Evolutionary conservation across 2,888 invertebrate genomes (phyloP).

Genomic region (Drosophila dives): DNA sequence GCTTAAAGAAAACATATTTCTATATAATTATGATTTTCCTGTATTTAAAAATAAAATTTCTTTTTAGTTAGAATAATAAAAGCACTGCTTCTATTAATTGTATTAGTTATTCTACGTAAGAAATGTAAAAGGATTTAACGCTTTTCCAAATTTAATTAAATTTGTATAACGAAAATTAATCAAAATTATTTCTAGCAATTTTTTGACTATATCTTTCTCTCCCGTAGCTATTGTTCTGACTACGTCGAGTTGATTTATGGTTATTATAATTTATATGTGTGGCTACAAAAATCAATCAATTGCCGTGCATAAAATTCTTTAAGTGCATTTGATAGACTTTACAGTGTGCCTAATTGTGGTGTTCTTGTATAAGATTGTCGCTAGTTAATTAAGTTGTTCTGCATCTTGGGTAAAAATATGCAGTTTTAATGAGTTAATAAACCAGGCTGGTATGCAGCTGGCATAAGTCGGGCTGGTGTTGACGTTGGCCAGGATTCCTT

Average conservation of each 20-base stretch:
- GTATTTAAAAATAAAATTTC: neutral
- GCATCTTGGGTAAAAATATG: slow-evolving; percentile 70
- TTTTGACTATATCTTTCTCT: neutral
- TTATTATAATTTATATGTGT: neutral
- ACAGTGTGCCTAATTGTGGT: slow-evolving; percentile 42
- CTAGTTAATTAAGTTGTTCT: slow-evolving; percentile 54
- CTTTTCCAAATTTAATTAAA: neutral
- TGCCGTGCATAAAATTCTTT: neutral
- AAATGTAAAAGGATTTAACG: neutral
- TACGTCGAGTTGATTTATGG: neutral
- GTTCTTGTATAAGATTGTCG: slow-evolving; percentile 21
- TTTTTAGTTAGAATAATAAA: neutral
- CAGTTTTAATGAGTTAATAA: slow-evolving; percentile 80
- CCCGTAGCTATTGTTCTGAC: neutral
- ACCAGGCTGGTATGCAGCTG: slow-evolving; percentile 59
- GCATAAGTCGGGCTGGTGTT: slow-evolving; percentile 19
- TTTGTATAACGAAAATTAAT: neutral
- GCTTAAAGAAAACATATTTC: neutral
- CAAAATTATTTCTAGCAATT: neutral
- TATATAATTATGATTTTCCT: neutral
- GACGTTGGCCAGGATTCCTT: slow-evolving; percentile 66
- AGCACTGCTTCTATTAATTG: neutral
- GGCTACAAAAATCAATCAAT: neutral
- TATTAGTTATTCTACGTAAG: neutral
- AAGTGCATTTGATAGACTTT: slow-evolving; percentile 5